A percentile compares a stretch with the other conserved stretches of the same genome.
phyloP scores from a whole-genome alignment of 2,797 vertebrate genomes.

The Gallinago stenura region DNA sequence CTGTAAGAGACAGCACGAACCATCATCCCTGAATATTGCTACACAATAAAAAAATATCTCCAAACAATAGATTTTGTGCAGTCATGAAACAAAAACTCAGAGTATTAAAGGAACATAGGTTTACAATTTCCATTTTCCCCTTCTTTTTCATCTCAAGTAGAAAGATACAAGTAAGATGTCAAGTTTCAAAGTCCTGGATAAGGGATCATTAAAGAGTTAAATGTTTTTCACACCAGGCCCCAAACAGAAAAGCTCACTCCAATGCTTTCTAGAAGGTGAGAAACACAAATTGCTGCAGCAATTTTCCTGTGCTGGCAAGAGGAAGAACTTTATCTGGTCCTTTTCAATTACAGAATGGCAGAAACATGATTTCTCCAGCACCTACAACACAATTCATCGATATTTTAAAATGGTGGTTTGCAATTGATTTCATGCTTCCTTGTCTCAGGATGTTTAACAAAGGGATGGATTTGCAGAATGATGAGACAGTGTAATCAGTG shows the following conservation, averaged over 20 bases:
- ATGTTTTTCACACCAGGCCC: background rate
- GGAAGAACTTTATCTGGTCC: background rate
- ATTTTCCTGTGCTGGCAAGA: background rate
- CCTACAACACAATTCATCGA: background rate
- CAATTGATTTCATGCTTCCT: background rate
- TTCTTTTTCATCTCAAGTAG: background rate
- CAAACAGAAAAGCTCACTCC: background rate
- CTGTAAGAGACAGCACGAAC: conserved; percentile 70
- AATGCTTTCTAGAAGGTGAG: background rate
- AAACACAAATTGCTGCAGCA: background rate
- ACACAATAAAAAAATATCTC: background rate
- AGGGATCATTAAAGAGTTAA: background rate
- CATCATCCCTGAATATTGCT: background rate
- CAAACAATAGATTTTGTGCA: background rate
- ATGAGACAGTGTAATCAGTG: background rate
- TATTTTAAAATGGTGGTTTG: background rate
- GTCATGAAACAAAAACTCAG: background rate
- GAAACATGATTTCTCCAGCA: background rate
- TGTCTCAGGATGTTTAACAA: background rate
- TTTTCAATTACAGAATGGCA: background rate
- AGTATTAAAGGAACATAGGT: background rate
- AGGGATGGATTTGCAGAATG: background rate
- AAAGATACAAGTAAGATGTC: background rate
- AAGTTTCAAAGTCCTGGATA: background rate
- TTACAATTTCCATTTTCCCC: background rate